Evolutionary conservation across 1,140 invertebrate genomes (phyloP).

Genomic region (Pygmarrhopalites habei): DNA sequence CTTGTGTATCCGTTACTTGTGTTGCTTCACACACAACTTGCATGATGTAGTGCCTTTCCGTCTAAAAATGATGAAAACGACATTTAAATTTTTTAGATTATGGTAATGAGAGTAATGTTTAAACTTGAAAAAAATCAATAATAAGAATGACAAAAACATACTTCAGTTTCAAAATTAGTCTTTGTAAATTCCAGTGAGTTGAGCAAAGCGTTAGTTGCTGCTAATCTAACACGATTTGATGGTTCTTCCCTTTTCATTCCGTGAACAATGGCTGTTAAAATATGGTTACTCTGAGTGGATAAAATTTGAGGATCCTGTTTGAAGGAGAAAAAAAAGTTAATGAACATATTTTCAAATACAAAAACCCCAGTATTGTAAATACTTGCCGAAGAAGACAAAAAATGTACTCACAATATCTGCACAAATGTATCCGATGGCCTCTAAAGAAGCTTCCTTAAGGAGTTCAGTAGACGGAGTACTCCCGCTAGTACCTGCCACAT

Average conservation of each 20-base stretch:
- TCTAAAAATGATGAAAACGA: constrained; percentile 47
- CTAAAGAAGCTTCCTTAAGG: constrained; percentile 90
- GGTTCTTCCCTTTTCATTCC: constrained; percentile 83
- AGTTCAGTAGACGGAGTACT: constrained; percentile 64
- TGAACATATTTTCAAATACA: not conserved
- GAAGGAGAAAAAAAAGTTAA: not conserved
- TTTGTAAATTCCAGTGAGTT: constrained; percentile 98
- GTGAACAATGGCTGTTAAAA: constrained; percentile 97
- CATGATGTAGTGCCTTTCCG: constrained; percentile 98
- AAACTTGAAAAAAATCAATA: not conserved
- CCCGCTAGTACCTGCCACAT: constrained; percentile 72
- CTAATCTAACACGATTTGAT: constrained; percentile 77
- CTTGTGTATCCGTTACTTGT: constrained; percentile 74
- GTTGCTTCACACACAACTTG: constrained; percentile 94
- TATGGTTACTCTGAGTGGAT: constrained; percentile 85
- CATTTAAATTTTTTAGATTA: not conserved
- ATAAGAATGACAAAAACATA: constrained; percentile 41
- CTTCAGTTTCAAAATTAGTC: constrained; percentile 95
- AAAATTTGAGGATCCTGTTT: constrained; percentile 77
- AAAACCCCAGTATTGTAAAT: not conserved
- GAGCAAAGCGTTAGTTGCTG: constrained; percentile 92
- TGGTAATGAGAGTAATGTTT: not conserved
- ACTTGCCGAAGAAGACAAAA: no score
- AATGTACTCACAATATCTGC: constrained; percentile 60
- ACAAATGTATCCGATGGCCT: constrained; percentile 89